Conservation (phyloP, 2,113 vertebrate species). For the Chamaea fasciata region DNA sequence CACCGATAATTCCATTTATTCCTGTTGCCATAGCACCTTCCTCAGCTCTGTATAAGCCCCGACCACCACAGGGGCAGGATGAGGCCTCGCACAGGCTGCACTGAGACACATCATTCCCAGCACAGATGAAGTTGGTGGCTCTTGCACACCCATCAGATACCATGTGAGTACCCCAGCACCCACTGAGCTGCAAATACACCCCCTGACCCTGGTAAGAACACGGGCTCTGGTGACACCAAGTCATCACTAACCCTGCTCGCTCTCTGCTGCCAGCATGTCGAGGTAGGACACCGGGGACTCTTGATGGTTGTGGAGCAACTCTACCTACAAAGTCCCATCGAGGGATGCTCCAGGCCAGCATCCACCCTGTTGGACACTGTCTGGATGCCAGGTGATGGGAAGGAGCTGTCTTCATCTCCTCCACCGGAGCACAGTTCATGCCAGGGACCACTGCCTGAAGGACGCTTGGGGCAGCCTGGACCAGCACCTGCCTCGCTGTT, state of each 20-base stretch:
- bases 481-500: neutral
- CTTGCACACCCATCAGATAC: fast-evolving
- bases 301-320: neutral
- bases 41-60: neutral
- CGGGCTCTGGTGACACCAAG: neutral
- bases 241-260: fast-evolving
- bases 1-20: neutral
- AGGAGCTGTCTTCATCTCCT: fast-evolving
- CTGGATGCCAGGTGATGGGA: too few relatives aligned
- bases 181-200: fast-evolving
- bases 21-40: neutral
- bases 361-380: fast-evolving
- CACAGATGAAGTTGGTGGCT: neutral
- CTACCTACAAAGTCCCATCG: neutral
- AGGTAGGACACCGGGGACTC: fast-evolving
- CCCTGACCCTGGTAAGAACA: neutral
- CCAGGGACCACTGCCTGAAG: neutral
- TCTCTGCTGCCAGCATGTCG: fast-evolving
- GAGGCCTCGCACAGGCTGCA: neutral
- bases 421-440: fast-evolving
- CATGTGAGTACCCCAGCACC: fast-evolving
- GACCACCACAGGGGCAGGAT: neutral
- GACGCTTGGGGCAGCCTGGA: neutral
- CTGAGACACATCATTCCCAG: fast-evolving
- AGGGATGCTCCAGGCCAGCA: neutral